Base-by-base conservation (phyloP, 1,140 invertebrate species). In the Cardiocondyla obscurior region DNA sequence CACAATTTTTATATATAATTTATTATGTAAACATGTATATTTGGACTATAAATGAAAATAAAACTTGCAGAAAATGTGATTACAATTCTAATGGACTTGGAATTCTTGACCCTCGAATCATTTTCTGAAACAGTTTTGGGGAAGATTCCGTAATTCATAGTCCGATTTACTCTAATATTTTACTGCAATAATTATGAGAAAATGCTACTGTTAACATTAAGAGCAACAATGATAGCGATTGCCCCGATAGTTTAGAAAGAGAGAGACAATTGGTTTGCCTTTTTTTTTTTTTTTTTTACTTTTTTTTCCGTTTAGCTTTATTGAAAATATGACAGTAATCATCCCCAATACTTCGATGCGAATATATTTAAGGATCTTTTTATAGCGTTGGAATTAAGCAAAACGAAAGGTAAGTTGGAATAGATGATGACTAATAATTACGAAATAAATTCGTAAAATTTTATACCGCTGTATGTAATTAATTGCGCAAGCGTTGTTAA, bases 11-110 rank as follows among this genome's bases (percentile, higher is more conserved):
- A 93, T 93, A 93, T 93, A 93, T 92, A 93, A 93, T 92, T 92
- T 92, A 92, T 91, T 92, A 92, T 93, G 92, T 93, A 93, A 93
- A 93, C 92, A 93, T 93, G 92, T 93, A 93, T 93, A 93, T 93
- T 93, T 93, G 91, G 91, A 93, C 92, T 92, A 92, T 89, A 91
- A 91, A 89, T 92, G 90, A 92, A 93, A 93, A 93, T 93, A 93
- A 93, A 93, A 83, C 92, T 91, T 93, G 90, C 90, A 91, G 88
- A 89, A 90, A 87, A 87, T 89, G 85, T 92, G 88, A 93, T 92
- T 89, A 90, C 91, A 92, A 90, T 92, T 92, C 73, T 90, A 85
- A 90, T 89, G 89, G 90, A 92, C 90, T 92, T 91, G 86, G 79
- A 91, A 91, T 92, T 93, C 90, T 92, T 92, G 89, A 92, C 92